Evolutionary conservation across 2,797 vertebrate species (phyloP).

Genomic region (Xerus rutilus): DNA sequence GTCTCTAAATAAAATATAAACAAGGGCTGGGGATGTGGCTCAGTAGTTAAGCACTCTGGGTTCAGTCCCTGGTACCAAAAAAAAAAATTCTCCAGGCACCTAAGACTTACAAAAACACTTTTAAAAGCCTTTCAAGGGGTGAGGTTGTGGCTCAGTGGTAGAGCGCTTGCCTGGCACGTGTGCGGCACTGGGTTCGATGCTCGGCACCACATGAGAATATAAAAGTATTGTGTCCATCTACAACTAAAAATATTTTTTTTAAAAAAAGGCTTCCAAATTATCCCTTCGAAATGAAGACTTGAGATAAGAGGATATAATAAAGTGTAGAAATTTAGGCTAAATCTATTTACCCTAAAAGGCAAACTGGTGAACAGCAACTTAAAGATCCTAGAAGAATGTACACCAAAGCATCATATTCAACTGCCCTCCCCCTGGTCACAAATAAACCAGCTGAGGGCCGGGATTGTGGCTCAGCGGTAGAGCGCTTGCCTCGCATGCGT

Average conservation of each 20-base stretch:
- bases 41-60: too few species aligned
- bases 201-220: too few species aligned
- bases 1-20: too few species aligned
- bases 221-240: too few species aligned
- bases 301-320: neutral
- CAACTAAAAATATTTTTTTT: too few species aligned
- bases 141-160: too few species aligned
- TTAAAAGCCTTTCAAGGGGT: neutral
- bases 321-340: neutral
- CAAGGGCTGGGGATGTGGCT: too few species aligned
- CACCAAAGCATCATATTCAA: neutral
- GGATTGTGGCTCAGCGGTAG: too few species aligned
- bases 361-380: conserved; percentile 30
- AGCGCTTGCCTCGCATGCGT: too few species aligned
- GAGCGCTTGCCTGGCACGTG: too few species aligned
- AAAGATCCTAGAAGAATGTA: conserved; percentile 4
- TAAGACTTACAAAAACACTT: conserved; percentile 47
- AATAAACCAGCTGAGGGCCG: neutral
- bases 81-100: neutral
- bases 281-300: neutral
- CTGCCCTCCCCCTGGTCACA: neutral
- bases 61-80: too few species aligned
- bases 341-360: conserved; percentile 18
- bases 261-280: conserved; percentile 24
- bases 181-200: too few species aligned